Evolutionary conservation across 2,113 vertebrate species (phyloP).

Genomic region (Phyllostomus hastatus): DNA sequence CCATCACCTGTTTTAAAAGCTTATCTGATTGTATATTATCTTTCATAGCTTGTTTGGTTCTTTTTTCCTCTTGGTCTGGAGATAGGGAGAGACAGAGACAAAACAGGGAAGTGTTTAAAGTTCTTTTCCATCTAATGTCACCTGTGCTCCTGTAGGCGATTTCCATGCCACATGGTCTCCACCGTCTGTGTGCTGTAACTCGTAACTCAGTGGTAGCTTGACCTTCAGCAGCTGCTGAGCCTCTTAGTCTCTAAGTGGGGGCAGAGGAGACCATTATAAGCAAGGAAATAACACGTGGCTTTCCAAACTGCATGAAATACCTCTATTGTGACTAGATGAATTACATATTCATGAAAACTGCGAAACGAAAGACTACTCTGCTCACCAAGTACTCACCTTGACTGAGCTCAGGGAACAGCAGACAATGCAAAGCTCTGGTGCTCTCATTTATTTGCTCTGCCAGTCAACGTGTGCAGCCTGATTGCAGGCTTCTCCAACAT

Average conservation of each 20-base stretch:
- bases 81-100: background rate
- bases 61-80: background rate
- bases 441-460: background rate
- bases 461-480: background rate
- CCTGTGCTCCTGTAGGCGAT: background rate
- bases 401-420: background rate
- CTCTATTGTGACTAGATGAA: slow-evolving; percentile 30
- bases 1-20: background rate
- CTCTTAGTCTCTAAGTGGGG: background rate
- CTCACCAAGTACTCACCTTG: slow-evolving; percentile 22
- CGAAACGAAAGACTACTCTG: background rate
- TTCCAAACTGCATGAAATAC: slow-evolving; percentile 9
- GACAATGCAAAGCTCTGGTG: background rate
- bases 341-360: slow-evolving; percentile 34
- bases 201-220: slow-evolving; percentile 28
- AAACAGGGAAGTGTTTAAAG: background rate
- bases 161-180: background rate
- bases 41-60: background rate
- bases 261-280: slow-evolving; percentile 22
- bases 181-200: background rate
- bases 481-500: background rate
- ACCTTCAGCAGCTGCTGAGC: slow-evolving; percentile 54
- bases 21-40: background rate
- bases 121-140: background rate
- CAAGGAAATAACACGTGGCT: slow-evolving; percentile 41